Base-by-base conservation (phyloP, 2,888 invertebrate genomes). In the Heliconius aoede region DNA sequence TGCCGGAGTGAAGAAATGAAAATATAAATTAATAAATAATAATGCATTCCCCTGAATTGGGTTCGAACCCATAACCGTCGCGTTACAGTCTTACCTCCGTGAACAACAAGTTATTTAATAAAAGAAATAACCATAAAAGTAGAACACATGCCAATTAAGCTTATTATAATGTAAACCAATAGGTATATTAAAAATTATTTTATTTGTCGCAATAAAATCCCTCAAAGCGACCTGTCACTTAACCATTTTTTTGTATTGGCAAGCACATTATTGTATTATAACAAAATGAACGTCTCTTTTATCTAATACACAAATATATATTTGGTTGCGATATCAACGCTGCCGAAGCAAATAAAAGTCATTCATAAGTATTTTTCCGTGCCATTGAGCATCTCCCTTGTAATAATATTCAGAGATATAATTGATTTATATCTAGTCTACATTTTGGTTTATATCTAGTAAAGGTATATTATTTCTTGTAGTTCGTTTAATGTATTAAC, bases 291-390 rank as follows among this genome's bases (percentile, higher is more conserved):
- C 75, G 51, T 75, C 55, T 72, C 72, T 51, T 74, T 77, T 69
- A 69, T 69, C 51, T 46, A 67, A 72, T 30, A 75, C 69, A 76
- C 76, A 76, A 73, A 76, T 76, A 64, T 77, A 75, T 79, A n/a
- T 55, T 79, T 78, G 76, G 72, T 78, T 67, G 64, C 72, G 67
- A 74, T 78, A 72, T 71, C 73, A 68, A 58, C 76, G 68, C 60
- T 76, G 76, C 72, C 76, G 76, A 73, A 76, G 76, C 79, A 74
- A 68, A 74, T 79, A 76, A 77, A 78, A 84, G 86, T 85, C 86
- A 83, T 86, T 86, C 86, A 86, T 88, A 87, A 88, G 85, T 84
- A 88, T 90, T 90, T 77, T 90, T 90, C 89, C 85, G 81, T 84
- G 76, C 85, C 88, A 89, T 89, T 88, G 87, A 86, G 84, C 85